These are phyloP conservation scores for Euura lappo DNA, from an alignment of 1,140 invertebrate species.

Conservation along the genomic window DNA sequence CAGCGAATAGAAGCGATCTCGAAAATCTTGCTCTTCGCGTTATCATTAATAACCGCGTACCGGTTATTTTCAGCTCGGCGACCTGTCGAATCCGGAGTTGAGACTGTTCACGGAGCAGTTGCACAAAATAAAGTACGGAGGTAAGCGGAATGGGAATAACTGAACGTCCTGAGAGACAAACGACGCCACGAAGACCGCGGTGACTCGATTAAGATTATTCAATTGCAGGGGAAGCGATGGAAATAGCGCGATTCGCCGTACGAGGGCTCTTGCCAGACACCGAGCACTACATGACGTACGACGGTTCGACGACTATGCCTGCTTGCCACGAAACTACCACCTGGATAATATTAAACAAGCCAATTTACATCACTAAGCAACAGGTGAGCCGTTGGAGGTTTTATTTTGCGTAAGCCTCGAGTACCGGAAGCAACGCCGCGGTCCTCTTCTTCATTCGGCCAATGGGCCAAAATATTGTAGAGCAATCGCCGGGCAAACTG, in stretches of 20 bases:
- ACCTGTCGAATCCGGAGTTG: constrained; percentile 84
- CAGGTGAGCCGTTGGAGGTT: constrained; percentile 69
- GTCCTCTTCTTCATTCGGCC: no score
- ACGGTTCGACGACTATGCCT: constrained; percentile 94
- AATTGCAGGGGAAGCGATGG: constrained; percentile 75
- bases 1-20: no score
- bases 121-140: constrained; percentile 86
- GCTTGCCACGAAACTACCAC: constrained; percentile 93
- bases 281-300: constrained; percentile 96
- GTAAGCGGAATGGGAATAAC: constrained; percentile 59
- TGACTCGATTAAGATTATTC: constrained; percentile 23
- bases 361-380: constrained; percentile 94
- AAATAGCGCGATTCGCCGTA: constrained; percentile 82
- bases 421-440: no score
- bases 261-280: constrained; percentile 88
- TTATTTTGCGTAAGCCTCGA: no score
- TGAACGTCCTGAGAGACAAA: no score
- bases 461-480: no score
- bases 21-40: no score
- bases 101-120: constrained; percentile 86
- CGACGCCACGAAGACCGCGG: constrained; percentile 10
- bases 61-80: constrained; percentile 73
- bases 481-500: no score
- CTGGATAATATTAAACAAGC: constrained; percentile 96
- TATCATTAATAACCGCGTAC: no score